A percentile compares a stretch with the other conserved stretches of the same genome.
Conservation (phyloP, 2,113 vertebrate species). For the Ammospiza nelsoni region DNA sequence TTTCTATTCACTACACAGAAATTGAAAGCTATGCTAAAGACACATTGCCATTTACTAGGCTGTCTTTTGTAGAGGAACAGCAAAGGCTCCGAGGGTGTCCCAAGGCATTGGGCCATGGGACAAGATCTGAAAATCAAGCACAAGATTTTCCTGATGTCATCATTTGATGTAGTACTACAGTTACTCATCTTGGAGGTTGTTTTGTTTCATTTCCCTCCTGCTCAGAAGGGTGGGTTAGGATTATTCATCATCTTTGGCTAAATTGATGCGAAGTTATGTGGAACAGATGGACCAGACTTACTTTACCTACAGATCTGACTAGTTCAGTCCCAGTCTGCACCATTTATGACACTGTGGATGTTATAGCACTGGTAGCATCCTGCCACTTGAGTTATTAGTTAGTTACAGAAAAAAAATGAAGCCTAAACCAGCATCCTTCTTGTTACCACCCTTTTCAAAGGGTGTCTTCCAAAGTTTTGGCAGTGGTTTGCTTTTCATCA, state of each 20-base stretch:
- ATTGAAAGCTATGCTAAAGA: background rate
- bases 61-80: background rate
- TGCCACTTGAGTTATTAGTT: background rate
- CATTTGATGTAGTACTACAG: background rate
- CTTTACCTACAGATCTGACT: background rate
- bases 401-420: background rate
- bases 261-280: background rate
- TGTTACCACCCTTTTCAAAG: background rate
- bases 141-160: background rate
- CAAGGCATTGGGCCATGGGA: background rate
- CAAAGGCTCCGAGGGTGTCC: background rate
- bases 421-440: background rate
- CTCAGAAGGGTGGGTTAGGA: constrained; percentile 18
- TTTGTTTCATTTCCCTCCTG: background rate
- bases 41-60: background rate
- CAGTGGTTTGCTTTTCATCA: background rate
- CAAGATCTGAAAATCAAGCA: background rate
- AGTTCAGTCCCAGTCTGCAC: background rate
- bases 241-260: constrained; percentile 32
- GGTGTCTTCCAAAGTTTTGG: background rate
- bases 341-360: background rate
- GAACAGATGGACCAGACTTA: constrained; percentile 18
- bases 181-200: background rate
- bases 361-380: background rate
- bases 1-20: background rate